A percentile compares a stretch with the other conserved stretches of the same genome.
Conservation (phyloP, 2,888 invertebrate genomes). For the Drosophila quinaria region DNA sequence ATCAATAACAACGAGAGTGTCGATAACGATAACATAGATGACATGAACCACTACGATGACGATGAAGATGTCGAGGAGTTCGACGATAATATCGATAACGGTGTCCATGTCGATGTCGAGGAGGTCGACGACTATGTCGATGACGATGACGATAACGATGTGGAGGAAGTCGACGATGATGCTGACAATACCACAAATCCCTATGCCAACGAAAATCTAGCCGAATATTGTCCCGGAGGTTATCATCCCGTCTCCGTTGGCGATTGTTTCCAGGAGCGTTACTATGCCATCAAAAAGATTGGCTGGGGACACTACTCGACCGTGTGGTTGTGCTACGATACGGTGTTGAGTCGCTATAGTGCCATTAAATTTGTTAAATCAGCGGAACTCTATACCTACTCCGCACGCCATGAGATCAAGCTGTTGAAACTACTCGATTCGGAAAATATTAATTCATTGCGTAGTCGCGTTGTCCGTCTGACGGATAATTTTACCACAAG, state of each 20-base stretch:
- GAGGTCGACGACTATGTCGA: too few relatives aligned
- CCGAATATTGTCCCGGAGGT: conserved; percentile 97
- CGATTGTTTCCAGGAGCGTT: conserved; percentile 90
- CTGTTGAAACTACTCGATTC: conserved; percentile 96
- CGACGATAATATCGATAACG: too few relatives aligned
- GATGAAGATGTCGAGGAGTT: background rate
- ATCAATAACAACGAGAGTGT: background rate
- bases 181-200: background rate
- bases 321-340: conserved; percentile 99
- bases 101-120: too few relatives aligned
- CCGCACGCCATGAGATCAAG: conserved; percentile 99
- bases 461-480: conserved; percentile 97
- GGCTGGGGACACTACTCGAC: conserved; percentile 98
- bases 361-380: conserved; percentile 99
- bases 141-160: background rate
- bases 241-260: conserved; percentile 99
- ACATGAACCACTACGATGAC: background rate
- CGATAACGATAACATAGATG: background rate
- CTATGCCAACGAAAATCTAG: conserved; percentile 89
- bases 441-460: conserved; percentile 95
- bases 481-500: conserved; percentile 98
- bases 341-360: conserved; percentile 95
- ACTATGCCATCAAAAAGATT: conserved; percentile 90
- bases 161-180: background rate
- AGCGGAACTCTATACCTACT: conserved; percentile 98